Percentiles rank a stretch among this genome's conserved stretches.
Conservation (phyloP, 2,888 invertebrate genomes). For the Smittia sp. region DNA sequence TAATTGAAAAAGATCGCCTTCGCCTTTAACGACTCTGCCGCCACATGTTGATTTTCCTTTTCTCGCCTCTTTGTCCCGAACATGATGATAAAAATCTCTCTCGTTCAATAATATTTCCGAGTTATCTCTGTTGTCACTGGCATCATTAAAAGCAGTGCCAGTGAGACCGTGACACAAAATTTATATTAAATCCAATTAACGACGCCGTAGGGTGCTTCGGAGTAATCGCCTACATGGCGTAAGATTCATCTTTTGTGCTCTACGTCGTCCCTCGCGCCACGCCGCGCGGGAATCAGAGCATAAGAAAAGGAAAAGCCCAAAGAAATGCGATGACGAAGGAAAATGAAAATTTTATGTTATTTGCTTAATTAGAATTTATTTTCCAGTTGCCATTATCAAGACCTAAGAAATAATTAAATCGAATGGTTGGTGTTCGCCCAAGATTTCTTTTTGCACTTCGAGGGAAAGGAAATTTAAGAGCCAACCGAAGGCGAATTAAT, state of each 20-base stretch:
- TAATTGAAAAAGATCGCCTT: not conserved
- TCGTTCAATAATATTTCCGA: not conserved
- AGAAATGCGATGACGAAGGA: not conserved
- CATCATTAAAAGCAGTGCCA: not conserved
- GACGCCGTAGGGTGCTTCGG: not conserved
- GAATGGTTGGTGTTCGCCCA: not conserved
- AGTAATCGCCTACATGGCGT: slow-evolving; percentile 12
- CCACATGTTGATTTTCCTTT: slow-evolving; percentile 6
- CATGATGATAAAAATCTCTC: not conserved
- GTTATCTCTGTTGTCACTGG: not conserved
- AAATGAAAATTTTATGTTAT: slow-evolving; percentile 8
- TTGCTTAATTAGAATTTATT: slow-evolving; percentile 19
- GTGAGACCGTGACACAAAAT: not conserved
- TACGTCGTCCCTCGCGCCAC: too few relatives aligned
- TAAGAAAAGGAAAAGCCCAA: not conserved
- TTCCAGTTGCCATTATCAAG: not conserved
- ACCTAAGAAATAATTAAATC: not conserved
- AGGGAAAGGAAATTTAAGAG: not conserved
- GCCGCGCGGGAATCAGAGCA: too few relatives aligned
- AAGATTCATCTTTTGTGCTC: not conserved
- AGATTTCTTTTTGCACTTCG: not conserved
- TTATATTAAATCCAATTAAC: slow-evolving; percentile 17
- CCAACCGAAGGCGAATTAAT: not conserved
- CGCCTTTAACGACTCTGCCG: not conserved
- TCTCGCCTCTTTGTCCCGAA: too few relatives aligned